Base-by-base conservation (phyloP, 2,797 vertebrate species). In the Heteromormyrus szaboi region DNA sequence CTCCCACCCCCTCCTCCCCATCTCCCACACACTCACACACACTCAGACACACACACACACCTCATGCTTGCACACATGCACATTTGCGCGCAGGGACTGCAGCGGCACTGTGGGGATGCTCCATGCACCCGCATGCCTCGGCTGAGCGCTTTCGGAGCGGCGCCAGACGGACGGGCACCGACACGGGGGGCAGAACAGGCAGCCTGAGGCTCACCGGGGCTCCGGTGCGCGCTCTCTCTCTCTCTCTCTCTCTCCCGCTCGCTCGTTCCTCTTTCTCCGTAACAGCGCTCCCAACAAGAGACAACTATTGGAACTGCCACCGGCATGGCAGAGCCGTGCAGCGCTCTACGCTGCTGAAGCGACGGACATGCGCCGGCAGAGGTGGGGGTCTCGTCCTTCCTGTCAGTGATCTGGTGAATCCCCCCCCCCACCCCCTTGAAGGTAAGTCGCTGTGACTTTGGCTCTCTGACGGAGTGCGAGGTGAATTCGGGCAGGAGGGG, bases 361-460 rank as follows among this genome's bases (percentile, higher is more conserved):
- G 90, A 92, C 94, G 94, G 96, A 94, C 94, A 97, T 97, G 97
- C 94, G 92, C 90, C 92, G 94, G 92, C 95, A 92, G 88, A 92
- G 93, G 91, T 76, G 11, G 91, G 95, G 94, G 94, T 96, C 93
- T 95, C 94, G 92, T 92, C 93, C 96, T 95, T 93, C 91, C 91
- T 94, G 89, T 93, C 97, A 94, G 93, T 96, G 93, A 94, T 94
- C 92, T 92, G 91, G 93, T 92, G 92, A 46, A n/a, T 79, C 37
- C 11, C 17, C 25, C 12, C 76, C 41, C 79, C 25, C 68, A 14
- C 68, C 68, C 68, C 68, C 12, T 93, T 93, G 94, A 95, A 98
- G 98, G 98, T 98, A 97, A 98, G 97, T 94, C 90, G 90, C 29
- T 91, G 87, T 44, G 89, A n/a, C 76, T 91, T 89, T 88, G 89